Conservation (phyloP, 1,140 invertebrate species). For the Lucilia cuprina region DNA sequence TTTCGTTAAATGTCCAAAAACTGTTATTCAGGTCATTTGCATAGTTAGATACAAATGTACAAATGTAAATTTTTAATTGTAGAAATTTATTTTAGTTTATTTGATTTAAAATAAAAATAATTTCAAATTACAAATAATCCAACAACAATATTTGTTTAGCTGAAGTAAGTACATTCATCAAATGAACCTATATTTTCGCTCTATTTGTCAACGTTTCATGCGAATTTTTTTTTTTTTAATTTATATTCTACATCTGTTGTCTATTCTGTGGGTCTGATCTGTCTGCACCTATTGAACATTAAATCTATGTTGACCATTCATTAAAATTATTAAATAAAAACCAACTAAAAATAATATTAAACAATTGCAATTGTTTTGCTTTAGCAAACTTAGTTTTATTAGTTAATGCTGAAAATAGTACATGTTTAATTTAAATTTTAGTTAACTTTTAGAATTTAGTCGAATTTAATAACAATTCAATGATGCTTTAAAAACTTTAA, state of each 20-base stretch:
- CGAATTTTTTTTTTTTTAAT: neutral
- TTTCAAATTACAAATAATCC: too few relatives aligned
- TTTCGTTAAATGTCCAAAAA: too few relatives aligned
- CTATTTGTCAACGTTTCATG: neutral
- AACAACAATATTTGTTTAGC: neutral
- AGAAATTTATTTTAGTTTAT: neutral
- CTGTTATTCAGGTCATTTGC: too few relatives aligned
- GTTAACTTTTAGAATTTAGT: too few relatives aligned
- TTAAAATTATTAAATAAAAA: neutral
- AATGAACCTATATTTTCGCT: slow-evolving; percentile 3
- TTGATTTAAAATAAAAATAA: neutral
- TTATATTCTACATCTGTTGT: neutral
- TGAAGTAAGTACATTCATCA: neutral
- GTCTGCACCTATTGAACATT: neutral
- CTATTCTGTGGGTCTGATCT: neutral
- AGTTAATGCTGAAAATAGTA: too few relatives aligned
- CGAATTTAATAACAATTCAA: too few relatives aligned
- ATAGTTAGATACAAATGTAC: too few relatives aligned
- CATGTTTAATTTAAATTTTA: too few relatives aligned
- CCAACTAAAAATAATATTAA: neutral
- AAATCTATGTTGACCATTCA: neutral
- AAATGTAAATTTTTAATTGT: neutral
- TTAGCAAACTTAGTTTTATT: too few relatives aligned
- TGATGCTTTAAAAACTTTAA: too few relatives aligned
- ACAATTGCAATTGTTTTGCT: neutral